phyloP scores from a whole-genome alignment of 2,797 vertebrate species.

The Microchirus variegatus region DNA sequence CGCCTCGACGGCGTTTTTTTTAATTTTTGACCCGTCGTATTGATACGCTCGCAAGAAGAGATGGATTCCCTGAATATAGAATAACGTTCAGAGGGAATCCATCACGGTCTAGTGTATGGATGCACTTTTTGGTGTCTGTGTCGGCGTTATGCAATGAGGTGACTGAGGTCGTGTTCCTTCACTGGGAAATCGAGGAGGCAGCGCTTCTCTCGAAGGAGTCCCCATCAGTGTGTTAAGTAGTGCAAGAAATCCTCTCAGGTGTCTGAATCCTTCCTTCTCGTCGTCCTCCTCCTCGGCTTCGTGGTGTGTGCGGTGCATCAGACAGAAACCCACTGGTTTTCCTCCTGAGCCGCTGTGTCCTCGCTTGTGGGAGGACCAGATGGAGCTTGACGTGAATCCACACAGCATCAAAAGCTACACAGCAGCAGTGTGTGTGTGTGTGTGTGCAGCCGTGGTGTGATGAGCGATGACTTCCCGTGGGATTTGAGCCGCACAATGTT shows the following conservation, averaged over 20 bases:
- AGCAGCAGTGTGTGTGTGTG: conserved; percentile 17
- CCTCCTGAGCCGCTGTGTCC: conserved; percentile 47
- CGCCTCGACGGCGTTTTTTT: background rate
- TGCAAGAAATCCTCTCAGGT: conserved; percentile 56
- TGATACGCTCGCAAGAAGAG: background rate
- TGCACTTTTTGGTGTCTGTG: conserved; percentile 39
- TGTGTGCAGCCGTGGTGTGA: conserved; percentile 3
- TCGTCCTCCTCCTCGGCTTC: conserved; percentile 10
- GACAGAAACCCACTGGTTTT: conserved; percentile 27
- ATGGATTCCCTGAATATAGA: conserved; percentile 1
- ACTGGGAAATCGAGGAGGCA: conserved; percentile 47
- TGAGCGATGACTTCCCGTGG: conserved; percentile 11
- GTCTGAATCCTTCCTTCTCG: conserved; percentile 28
- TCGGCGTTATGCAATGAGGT: conserved; percentile 55
- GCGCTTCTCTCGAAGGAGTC: conserved; percentile 32
- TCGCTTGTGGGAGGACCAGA: conserved; percentile 61
- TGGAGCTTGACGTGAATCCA: conserved; percentile 53
- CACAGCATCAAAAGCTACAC: conserved; percentile 37
- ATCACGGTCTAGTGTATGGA: conserved; percentile 31
- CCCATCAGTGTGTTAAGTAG: conserved; percentile 57
- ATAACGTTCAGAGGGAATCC: conserved; percentile 9
- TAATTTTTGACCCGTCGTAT: no score
- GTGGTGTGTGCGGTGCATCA: conserved; percentile 27
- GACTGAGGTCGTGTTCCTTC: conserved; percentile 28
- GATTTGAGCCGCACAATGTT: conserved; percentile 22